Percentiles rank a stretch among this genome's conserved stretches.
Conservation (phyloP, 2,888 invertebrate species). For the Oeneis ivallda region DNA sequence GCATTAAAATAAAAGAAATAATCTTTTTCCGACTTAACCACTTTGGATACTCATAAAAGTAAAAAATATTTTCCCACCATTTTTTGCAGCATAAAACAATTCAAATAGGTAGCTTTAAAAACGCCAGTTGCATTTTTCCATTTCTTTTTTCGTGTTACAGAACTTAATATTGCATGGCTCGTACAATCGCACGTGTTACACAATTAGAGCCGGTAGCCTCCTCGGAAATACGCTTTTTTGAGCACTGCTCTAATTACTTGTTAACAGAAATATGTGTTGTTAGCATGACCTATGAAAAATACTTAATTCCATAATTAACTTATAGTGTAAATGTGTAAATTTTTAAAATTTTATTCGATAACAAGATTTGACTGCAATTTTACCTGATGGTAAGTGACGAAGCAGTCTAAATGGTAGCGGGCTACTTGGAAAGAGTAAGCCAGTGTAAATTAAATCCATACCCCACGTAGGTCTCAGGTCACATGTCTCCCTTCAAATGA, state of each 20-base stretch:
- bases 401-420: too few species aligned
- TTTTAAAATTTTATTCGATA: too few species aligned
- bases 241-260: constrained; percentile 11
- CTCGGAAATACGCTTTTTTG: constrained; percentile 10
- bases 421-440: too few species aligned
- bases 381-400: too few species aligned
- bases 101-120: constrained; percentile 14
- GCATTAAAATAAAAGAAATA: neutral
- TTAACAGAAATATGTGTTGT: constrained; percentile 10
- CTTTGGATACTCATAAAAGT: constrained; percentile 1
- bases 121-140: constrained; percentile 15
- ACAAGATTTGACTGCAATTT: too few species aligned
- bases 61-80: constrained; percentile 1
- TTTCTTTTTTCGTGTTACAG: constrained; percentile 20
- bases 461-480: too few species aligned
- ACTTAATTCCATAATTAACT: neutral
- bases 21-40: neutral
- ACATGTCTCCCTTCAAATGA: too few species aligned
- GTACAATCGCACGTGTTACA: constrained; percentile 18
- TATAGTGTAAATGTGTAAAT: too few species aligned
- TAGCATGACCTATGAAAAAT: neutral
- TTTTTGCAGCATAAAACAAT: constrained; percentile 8
- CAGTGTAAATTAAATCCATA: too few species aligned
- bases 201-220: constrained; percentile 14
- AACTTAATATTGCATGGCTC: constrained; percentile 23